Percentiles rank a stretch among this genome's conserved stretches.
These are phyloP conservation scores for Lasioglossum figueresi DNA, from an alignment of 2,888 invertebrate species.

Conservation along the genomic window DNA sequence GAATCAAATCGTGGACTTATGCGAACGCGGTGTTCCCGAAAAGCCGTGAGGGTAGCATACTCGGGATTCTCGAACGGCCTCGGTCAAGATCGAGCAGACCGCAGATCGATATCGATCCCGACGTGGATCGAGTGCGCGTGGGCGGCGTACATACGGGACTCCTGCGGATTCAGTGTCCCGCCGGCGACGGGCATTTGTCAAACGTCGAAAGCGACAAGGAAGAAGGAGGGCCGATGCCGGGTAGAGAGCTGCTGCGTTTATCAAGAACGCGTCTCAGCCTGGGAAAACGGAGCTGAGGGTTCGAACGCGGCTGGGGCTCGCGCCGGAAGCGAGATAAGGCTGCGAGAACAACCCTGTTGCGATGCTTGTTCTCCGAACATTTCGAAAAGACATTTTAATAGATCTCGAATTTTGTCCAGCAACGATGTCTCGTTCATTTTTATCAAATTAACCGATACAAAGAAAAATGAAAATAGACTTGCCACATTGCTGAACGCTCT, in stretches of 20 bases:
- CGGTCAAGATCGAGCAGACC: conserved; percentile 19
- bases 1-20: neutral
- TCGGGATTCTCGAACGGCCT: conserved; percentile 5
- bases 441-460: too few species aligned
- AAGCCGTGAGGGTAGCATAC: conserved; percentile 4
- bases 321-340: neutral
- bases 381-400: neutral
- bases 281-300: neutral
- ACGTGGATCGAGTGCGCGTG: conserved; percentile 14
- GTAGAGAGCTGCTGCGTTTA: conserved; percentile 19
- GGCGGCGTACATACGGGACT: conserved; percentile 1
- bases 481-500: too few species aligned
- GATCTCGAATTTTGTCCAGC: too few species aligned
- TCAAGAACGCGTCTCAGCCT: conserved; percentile 12
- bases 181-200: conserved; percentile 56
- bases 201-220: conserved; percentile 42
- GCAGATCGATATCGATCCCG: conserved; percentile 36
- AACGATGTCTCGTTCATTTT: too few species aligned
- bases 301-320: neutral
- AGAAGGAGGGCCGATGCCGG: conserved; percentile 18
- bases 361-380: neutral
- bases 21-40: conserved; percentile 10
- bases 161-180: conserved; percentile 38
- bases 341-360: neutral
- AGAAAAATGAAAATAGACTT: too few species aligned